These are phyloP conservation scores for Agrotis exclamationis DNA, from an alignment of 2,888 invertebrate species.

Conservation along the genomic window DNA sequence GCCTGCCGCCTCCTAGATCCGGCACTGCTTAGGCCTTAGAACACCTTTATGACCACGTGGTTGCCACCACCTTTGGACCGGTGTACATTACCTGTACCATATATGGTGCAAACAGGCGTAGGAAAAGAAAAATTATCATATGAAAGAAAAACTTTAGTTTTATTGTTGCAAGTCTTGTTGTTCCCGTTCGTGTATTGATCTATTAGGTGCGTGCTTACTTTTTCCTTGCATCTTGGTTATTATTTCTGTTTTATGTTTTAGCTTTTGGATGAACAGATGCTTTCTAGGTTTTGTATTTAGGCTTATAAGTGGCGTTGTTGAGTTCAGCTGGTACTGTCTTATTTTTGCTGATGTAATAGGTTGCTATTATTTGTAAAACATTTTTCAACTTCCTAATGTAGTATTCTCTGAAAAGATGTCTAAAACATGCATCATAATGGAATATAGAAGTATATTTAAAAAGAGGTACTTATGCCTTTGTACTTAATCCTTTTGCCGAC, in stretches of 20 bases:
- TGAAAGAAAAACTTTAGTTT: conserved; percentile 55
- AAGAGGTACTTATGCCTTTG: background rate
- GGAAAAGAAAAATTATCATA: conserved; percentile 54
- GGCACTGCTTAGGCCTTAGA: conserved; percentile 36
- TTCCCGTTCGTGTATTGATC: conserved; percentile 51
- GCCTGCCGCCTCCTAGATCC: no score
- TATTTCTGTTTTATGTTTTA: conserved; percentile 31
- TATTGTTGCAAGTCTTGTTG: conserved; percentile 32
- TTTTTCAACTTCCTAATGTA: background rate
- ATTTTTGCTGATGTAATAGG: background rate
- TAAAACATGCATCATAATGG: no score
- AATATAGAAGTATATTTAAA: no score
- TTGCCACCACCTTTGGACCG: conserved; percentile 59
- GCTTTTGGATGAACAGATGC: conserved; percentile 44
- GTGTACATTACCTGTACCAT: conserved; percentile 49
- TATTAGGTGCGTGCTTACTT: conserved; percentile 32
- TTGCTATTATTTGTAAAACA: background rate
- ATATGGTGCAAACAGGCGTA: conserved; percentile 59
- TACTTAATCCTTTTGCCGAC: conserved; percentile 11
- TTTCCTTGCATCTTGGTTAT: conserved; percentile 30
- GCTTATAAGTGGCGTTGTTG: conserved; percentile 6
- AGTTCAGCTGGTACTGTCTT: conserved; percentile 27
- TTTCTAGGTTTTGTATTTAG: conserved; percentile 25
- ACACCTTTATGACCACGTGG: conserved; percentile 69
- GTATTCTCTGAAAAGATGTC: no score